Evolutionary conservation across 2,113 vertebrate genomes (phyloP).

Genomic region (Sorex araneus): DNA sequence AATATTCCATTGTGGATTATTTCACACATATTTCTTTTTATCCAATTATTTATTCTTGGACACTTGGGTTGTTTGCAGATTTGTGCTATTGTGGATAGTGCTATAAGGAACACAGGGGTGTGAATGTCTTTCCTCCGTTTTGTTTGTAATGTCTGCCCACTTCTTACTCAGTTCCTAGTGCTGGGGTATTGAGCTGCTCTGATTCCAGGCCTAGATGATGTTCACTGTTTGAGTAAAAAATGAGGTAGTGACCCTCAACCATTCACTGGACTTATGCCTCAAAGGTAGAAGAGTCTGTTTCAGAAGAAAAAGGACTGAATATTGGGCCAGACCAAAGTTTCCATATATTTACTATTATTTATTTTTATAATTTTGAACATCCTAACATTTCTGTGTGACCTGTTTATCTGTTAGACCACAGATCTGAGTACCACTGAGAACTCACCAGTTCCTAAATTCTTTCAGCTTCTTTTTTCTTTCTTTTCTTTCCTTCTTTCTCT

Average conservation of each 20-base stretch:
- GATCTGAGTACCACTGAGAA: neutral
- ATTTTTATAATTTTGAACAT: constrained; percentile 24
- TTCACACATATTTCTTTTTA: too few species aligned
- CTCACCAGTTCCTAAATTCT: neutral
- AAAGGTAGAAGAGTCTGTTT: neutral
- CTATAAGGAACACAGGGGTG: too few species aligned
- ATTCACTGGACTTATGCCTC: neutral
- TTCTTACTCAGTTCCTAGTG: neutral
- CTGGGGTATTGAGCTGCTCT: neutral
- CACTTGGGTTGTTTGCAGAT: too few species aligned
- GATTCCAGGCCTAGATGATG: neutral
- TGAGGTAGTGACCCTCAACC: neutral
- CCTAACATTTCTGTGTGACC: neutral
- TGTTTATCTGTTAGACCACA: neutral
- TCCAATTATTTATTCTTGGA: too few species aligned
- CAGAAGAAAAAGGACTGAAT: neutral
- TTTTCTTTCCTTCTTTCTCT: too few species aligned
- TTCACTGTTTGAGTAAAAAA: neutral
- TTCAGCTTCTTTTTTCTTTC: too few species aligned
- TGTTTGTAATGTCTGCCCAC: neutral
- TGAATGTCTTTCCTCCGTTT: too few species aligned
- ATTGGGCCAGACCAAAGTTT: neutral
- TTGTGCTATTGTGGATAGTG: too few species aligned
- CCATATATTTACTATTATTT: neutral
- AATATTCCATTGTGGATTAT: too few species aligned